These are phyloP conservation scores for Drosophila anomelani DNA, from an alignment of 2,888 invertebrate species.

Conservation along the genomic window DNA sequence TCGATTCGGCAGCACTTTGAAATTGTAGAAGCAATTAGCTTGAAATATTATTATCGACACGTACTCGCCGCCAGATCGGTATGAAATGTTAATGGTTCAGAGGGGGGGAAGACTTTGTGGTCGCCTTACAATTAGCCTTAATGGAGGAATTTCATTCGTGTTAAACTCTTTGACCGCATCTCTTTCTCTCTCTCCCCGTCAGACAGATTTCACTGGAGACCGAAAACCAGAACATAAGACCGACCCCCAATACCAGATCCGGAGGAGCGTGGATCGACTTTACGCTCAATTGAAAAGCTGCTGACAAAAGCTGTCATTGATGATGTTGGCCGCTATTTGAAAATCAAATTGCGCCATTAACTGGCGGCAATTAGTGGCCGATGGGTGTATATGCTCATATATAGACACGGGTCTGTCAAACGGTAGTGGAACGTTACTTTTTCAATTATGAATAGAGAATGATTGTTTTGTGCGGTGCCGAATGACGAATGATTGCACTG, in stretches of 20 bases:
- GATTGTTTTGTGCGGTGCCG: constrained; percentile 61
- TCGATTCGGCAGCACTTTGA: constrained; percentile 59
- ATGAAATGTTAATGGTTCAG: constrained; percentile 20
- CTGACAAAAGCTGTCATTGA: constrained; percentile 80
- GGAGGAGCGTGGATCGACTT: constrained; percentile 18
- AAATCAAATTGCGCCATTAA: constrained; percentile 76
- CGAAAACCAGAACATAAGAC: constrained; percentile 21
- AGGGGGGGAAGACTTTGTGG: constrained; percentile 37
- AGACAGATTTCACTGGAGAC: constrained; percentile 59
- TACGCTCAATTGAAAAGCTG: constrained; percentile 69
- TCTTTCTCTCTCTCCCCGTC: constrained; percentile 39
- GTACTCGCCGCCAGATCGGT: constrained; percentile 54
- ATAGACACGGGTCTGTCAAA: constrained; percentile 55
- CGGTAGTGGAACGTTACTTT: constrained; percentile 71
- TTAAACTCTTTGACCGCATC: constrained; percentile 80
- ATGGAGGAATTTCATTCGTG: constrained; percentile 74
- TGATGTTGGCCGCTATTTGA: constrained; percentile 61
- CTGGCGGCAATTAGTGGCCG: constrained; percentile 71
- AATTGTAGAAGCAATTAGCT: constrained; percentile 76
- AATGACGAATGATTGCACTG: constrained; percentile 54
- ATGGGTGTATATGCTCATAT: constrained; percentile 18
- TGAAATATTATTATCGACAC: constrained; percentile 81
- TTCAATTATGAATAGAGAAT: constrained; percentile 78
- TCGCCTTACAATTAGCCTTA: constrained; percentile 76
- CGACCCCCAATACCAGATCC: constrained; percentile 1